phyloP scores from a whole-genome alignment of 2,113 vertebrate species.

The Dromaius novaehollandiae region DNA sequence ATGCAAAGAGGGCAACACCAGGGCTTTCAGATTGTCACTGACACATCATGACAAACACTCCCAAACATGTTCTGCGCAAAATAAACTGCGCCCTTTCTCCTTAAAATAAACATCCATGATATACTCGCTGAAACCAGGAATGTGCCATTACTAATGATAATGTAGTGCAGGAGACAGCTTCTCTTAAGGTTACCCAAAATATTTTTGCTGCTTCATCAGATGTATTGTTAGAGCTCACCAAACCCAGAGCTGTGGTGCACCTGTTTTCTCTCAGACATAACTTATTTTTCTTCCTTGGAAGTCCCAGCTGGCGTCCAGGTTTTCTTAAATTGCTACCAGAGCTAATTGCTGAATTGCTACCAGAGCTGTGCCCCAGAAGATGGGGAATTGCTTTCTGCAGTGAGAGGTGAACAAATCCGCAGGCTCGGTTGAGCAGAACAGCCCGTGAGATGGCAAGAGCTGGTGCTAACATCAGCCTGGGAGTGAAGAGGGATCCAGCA shows the following conservation, averaged over 20 bases:
- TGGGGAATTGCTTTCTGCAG: neutral
- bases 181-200: conserved; percentile 55
- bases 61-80: conserved; percentile 53
- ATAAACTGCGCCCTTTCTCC: conserved; percentile 61
- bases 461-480: neutral
- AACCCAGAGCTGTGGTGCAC: conserved; percentile 47
- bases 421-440: neutral
- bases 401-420: neutral
- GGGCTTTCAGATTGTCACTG: conserved; percentile 48
- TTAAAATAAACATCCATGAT: conserved; percentile 66
- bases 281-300: conserved; percentile 71
- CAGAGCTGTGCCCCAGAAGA: conserved; percentile 43
- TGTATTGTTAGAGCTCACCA: conserved; percentile 49
- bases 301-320: conserved; percentile 52
- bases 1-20: conserved; percentile 2
- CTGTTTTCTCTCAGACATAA: conserved; percentile 72
- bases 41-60: conserved; percentile 62
- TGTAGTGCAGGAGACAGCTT: conserved; percentile 51
- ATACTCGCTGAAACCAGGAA: conserved; percentile 60
- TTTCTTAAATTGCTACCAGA: conserved; percentile 67
- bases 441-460: neutral
- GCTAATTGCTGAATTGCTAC: conserved; percentile 66
- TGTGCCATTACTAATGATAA: conserved; percentile 65
- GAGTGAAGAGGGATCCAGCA: neutral
- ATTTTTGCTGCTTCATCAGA: conserved; percentile 57